These are phyloP conservation scores for Anguilla rostrata DNA, from an alignment of 2,113 vertebrate species.

Conservation along the genomic window DNA sequence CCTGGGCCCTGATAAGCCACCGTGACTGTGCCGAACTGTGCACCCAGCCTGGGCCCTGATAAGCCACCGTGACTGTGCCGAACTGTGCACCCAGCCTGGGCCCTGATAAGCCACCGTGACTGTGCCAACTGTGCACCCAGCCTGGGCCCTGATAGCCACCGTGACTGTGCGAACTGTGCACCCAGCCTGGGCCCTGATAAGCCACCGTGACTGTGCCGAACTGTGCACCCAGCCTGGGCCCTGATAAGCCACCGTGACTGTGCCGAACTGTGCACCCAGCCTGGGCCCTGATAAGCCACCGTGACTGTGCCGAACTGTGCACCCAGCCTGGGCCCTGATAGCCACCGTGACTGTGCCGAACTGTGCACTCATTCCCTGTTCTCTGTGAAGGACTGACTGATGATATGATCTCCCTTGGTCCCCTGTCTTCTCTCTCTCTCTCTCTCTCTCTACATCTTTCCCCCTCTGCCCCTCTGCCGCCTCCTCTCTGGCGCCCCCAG, in stretches of 20 bases:
- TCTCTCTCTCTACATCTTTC: background rate
- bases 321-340: too few relatives aligned
- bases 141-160: too few relatives aligned
- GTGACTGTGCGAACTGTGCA: too few relatives aligned
- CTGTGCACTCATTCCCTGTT: background rate
- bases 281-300: background rate
- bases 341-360: too few relatives aligned
- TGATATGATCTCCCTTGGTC: background rate
- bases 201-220: background rate
- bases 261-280: too few relatives aligned
- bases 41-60: too few relatives aligned
- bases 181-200: background rate
- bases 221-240: too few relatives aligned
- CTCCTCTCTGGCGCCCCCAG: conserved; percentile 60
- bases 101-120: background rate
- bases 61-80: too few relatives aligned
- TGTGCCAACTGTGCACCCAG: background rate
- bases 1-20: too few relatives aligned
- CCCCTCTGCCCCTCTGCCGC: conserved; percentile 18
- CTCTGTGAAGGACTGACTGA: background rate
- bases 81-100: too few relatives aligned
- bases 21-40: too few relatives aligned
- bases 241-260: too few relatives aligned
- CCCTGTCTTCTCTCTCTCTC: background rate
- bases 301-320: background rate